Base-by-base conservation (phyloP, 2,797 vertebrate genomes). In the Hylomyscus alleni region DNA sequence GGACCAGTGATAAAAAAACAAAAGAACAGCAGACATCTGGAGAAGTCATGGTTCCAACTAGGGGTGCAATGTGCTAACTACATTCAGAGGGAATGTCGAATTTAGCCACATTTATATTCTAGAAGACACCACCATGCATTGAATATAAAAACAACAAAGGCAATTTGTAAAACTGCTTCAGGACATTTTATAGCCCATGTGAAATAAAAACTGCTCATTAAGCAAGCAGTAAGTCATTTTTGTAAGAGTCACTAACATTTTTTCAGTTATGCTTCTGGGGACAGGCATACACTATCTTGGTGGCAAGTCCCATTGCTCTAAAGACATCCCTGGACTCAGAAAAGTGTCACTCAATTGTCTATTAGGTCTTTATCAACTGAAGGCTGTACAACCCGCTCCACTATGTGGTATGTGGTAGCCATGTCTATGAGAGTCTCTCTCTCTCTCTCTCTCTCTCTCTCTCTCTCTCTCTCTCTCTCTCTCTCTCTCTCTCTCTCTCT, bases 141-240 rank as follows among this genome's bases (percentile, higher is more conserved):
- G 92, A 17, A 40, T 91, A 67, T 82, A 83, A 91, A 96, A 96
- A 96, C 75, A 96, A 91, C 89, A 92, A 89, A 94, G 24, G 37
- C 65, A 72, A 90, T 96, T 88, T 95, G 90, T 95, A 95, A 96
- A 90, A 93, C 80, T 82, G 76, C 90, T 93, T 86, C 47, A 31
- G 81, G 93, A 96, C 54, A 50, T 89, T 60, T 95, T 78, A 86
- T 0, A 80, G 34, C 44, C 47, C 20, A 58, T 54, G 73, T 69
- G 54, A 95, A 96, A 94, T 93, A 84, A 95, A 96, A 96, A 90
- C n/a, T 95, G 76, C 47, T 97, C 69, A 88, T 44, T 90, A 91
- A 90, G 62, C 73, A 72, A 90, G 56, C 50, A 84, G 75, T 91
- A 91, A 88, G 47, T 96, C 90, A 93, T 91, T 97, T 96, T 91